Evolutionary conservation across 2,797 vertebrate species (phyloP).

Genomic region (Labroides dimidiatus): DNA sequence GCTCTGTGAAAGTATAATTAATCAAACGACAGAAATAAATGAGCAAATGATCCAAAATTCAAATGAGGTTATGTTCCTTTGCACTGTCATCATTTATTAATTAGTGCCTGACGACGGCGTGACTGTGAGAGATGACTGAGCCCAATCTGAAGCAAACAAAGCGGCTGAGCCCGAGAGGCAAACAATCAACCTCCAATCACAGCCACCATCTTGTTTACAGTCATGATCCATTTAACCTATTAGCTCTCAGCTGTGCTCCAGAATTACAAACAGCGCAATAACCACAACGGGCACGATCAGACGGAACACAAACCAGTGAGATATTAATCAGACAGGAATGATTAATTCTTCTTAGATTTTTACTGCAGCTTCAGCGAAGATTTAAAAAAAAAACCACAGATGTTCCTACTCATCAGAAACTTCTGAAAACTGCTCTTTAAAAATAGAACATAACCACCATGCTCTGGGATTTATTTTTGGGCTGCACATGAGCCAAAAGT

Average conservation of each 20-base stretch:
- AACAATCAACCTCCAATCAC: constrained; percentile 54
- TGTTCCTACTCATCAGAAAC: constrained; percentile 63
- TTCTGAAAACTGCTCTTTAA: constrained; percentile 58
- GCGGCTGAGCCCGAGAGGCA: constrained; percentile 41
- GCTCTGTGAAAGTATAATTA: not conserved
- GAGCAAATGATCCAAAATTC: constrained; percentile 9
- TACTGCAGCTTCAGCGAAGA: constrained; percentile 31
- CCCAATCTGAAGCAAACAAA: constrained; percentile 30
- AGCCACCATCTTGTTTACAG: constrained; percentile 59
- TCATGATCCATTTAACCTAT: constrained; percentile 70
- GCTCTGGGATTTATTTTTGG: constrained; percentile 72
- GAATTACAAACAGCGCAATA: constrained; percentile 41
- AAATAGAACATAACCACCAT: constrained; percentile 60
- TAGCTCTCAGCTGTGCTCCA: constrained; percentile 50
- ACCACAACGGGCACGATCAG: constrained; percentile 14
- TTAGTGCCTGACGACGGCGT: constrained; percentile 36
- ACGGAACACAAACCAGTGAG: constrained; percentile 14
- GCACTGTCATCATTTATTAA: constrained; percentile 32
- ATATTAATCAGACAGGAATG: constrained; percentile 39
- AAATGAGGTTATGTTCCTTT: not conserved
- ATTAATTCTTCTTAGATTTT: constrained; percentile 9
- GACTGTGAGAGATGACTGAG: constrained; percentile 18
- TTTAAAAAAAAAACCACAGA: constrained; percentile 62
- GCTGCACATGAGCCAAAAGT: constrained; percentile 64
- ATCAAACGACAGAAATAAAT: constrained; percentile 15